phyloP scores from a whole-genome alignment of 1,140 invertebrate species.

The Harpegnathos saltator region DNA sequence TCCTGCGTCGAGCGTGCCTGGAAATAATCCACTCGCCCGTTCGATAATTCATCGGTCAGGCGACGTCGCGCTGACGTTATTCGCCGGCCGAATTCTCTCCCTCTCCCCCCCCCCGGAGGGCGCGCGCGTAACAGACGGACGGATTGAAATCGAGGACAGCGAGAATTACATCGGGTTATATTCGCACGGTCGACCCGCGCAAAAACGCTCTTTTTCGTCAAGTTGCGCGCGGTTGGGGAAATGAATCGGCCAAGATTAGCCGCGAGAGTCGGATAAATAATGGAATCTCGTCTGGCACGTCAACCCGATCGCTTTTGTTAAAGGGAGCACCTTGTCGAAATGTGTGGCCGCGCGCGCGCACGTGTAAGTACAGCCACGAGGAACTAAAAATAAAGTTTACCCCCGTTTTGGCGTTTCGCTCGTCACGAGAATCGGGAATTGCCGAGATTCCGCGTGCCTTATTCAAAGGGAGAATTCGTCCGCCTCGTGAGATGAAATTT shows the following conservation, averaged over 20 bases:
- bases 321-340: not conserved
- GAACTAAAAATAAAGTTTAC: not conserved
- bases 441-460: not conserved
- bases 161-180: slow-evolving; percentile 50
- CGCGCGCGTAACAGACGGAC: slow-evolving; percentile 2
- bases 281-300: slow-evolving; percentile 39
- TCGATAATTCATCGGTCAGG: slow-evolving; percentile 39
- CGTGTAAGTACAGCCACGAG: too few species aligned
- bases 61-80: slow-evolving; percentile 47
- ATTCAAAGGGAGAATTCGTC: not conserved
- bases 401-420: not conserved
- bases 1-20: not conserved
- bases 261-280: slow-evolving; percentile 17
- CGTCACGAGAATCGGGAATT: not conserved
- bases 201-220: slow-evolving; percentile 36
- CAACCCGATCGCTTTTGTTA: slow-evolving; percentile 18
- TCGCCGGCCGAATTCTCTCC: slow-evolving; percentile 16
- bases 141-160: slow-evolving; percentile 51
- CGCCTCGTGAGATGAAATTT: not conserved
- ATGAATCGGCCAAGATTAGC: slow-evolving; percentile 47
- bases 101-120: too few species aligned
- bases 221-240: slow-evolving; percentile 28
- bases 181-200: not conserved
- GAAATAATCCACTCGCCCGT: slow-evolving; percentile 27
- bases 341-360: not conserved